These are phyloP conservation scores for Nephrotoma appendiculata DNA, from an alignment of 2,888 invertebrate genomes.

Conservation along the genomic window DNA sequence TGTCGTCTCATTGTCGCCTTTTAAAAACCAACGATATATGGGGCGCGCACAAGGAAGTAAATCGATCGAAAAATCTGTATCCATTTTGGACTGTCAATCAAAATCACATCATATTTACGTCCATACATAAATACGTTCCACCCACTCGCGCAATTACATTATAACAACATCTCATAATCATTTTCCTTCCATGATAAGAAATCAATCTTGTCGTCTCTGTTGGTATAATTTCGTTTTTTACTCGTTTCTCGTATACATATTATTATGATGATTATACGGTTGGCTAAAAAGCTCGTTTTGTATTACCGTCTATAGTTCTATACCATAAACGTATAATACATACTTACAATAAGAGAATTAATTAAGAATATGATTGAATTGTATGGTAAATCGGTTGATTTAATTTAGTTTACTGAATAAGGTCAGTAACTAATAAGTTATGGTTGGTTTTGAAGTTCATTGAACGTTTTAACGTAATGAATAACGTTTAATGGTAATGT, in stretches of 20 bases:
- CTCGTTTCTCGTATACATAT: not conserved
- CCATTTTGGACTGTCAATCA: not conserved
- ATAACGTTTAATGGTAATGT: too few relatives aligned
- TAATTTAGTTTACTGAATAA: not conserved
- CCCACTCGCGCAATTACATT: not conserved
- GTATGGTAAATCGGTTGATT: not conserved
- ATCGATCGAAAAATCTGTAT: not conserved
- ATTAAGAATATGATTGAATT: not conserved
- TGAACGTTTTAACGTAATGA: not conserved
- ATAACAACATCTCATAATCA: not conserved
- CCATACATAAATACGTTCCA: not conserved
- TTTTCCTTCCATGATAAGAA: not conserved
- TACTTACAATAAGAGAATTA: not conserved
- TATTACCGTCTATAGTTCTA: not conserved
- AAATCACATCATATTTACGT: not conserved
- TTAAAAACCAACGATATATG: not conserved
- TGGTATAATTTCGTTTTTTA: not conserved
- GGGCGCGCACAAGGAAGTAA: not conserved
- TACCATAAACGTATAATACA: not conserved
- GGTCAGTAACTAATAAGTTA: not conserved
- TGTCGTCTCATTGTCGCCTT: not conserved
- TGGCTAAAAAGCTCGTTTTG: not conserved
- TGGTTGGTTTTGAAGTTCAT: not conserved
- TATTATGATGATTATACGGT: not conserved
- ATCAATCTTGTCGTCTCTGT: not conserved